phyloP scores from a whole-genome alignment of 2,888 invertebrate species.

The Nasonia oneida region DNA sequence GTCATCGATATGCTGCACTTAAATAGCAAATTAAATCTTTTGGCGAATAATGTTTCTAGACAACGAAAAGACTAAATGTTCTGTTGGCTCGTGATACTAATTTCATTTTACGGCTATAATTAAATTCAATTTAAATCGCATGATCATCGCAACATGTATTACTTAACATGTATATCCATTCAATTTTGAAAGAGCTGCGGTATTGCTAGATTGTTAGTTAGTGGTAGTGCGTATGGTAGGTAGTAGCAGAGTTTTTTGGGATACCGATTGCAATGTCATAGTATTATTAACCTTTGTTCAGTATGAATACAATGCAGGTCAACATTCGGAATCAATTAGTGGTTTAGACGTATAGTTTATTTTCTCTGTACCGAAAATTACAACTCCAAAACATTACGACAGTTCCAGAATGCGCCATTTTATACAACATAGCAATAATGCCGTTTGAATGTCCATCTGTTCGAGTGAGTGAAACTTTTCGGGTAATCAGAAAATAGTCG shows the following conservation, averaged over 20 bases:
- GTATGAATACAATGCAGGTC: conserved; percentile 69
- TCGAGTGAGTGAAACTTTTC: too few species aligned
- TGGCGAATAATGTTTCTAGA: neutral
- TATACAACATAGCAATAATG: neutral
- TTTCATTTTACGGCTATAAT: neutral
- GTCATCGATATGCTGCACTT: too few species aligned
- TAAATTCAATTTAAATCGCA: neutral
- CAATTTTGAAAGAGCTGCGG: neutral
- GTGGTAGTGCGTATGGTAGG: too few species aligned
- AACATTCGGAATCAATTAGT: conserved; percentile 52
- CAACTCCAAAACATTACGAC: neutral
- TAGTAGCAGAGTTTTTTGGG: conserved; percentile 1
- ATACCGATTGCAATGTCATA: neutral
- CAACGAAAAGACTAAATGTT: neutral
- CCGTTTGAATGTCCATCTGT: too few species aligned
- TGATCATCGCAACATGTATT: neutral
- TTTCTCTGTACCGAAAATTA: neutral
- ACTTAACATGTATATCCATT: neutral
- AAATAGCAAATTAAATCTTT: neutral
- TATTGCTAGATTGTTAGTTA: neutral
- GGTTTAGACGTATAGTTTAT: neutral
- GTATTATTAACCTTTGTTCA: conserved; percentile 19
- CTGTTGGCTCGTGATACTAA: too few species aligned
- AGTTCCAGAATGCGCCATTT: neutral
- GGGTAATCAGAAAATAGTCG: too few species aligned